Percentiles rank a stretch among this genome's conserved stretches.
Evolutionary conservation across 2,888 invertebrate species (phyloP).

Genomic region (Rhamnusium bicolor): DNA sequence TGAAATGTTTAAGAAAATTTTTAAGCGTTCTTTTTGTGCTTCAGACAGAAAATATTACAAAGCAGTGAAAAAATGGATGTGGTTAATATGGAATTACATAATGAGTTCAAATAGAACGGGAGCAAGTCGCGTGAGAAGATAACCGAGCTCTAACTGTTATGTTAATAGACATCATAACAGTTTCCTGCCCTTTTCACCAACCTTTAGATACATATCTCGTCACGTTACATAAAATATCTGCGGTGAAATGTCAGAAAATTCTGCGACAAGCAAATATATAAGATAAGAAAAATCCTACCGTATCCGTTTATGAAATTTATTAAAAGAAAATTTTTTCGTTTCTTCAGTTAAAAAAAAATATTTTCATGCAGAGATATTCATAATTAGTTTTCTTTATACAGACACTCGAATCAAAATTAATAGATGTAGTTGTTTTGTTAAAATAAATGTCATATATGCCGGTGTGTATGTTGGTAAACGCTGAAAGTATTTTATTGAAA

Average conservation of each 20-base stretch:
- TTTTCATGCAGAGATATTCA: too few species aligned
- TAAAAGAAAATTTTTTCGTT: not conserved
- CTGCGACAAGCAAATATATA: constrained; percentile 1
- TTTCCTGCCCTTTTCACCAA: constrained; percentile 49
- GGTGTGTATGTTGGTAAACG: too few species aligned
- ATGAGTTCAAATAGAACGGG: constrained; percentile 31
- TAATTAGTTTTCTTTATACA: too few species aligned
- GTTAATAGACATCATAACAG: constrained; percentile 53
- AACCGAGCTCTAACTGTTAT: constrained; percentile 53
- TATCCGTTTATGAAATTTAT: not conserved
- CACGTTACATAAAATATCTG: constrained; percentile 33
- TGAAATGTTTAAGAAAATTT: too few species aligned
- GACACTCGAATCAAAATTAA: too few species aligned
- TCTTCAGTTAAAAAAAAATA: too few species aligned
- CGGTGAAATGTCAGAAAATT: constrained; percentile 21
- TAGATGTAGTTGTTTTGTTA: too few species aligned
- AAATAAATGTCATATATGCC: too few species aligned
- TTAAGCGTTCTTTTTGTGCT: too few species aligned
- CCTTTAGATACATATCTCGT: constrained; percentile 53
- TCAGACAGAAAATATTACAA: too few species aligned
- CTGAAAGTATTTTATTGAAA: too few species aligned
- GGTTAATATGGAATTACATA: constrained; percentile 44
- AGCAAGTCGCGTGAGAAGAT: constrained; percentile 53
- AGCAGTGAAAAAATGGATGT: not conserved
- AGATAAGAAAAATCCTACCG: not conserved